A percentile compares a stretch with the other conserved stretches of the same genome.
phyloP scores from a whole-genome alignment of 92 coral and sea anemone species.

The Palythoa heliodiscus region DNA sequence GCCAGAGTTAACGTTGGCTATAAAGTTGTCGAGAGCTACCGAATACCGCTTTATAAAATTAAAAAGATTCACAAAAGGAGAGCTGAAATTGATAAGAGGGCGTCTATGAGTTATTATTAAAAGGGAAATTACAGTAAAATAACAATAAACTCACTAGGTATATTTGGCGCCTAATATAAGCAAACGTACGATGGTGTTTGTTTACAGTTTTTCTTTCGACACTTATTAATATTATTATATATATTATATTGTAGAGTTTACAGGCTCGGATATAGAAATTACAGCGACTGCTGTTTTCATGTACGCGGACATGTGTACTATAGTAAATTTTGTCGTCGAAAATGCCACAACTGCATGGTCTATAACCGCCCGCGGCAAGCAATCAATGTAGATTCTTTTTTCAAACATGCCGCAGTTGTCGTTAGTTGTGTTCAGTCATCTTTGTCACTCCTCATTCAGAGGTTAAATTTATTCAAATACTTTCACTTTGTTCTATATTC shows the following conservation, averaged over 20 bases:
- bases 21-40: background rate
- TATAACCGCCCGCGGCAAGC: conserved; percentile 27
- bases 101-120: background rate
- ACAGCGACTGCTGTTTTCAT: conserved; percentile 1
- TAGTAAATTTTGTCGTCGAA: background rate
- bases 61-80: background rate
- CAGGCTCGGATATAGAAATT: background rate
- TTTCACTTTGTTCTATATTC: background rate
- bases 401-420: background rate
- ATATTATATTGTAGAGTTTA: conserved; percentile 14
- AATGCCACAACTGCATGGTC: background rate
- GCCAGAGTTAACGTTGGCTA: background rate
- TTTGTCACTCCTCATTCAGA: background rate
- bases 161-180: background rate
- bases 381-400: background rate
- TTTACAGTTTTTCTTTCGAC: conserved; percentile 15
- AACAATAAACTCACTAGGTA: background rate
- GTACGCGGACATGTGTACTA: background rate
- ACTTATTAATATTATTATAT: background rate
- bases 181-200: background rate
- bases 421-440: conserved; percentile 3
- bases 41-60: background rate
- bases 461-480: conserved; percentile 1
- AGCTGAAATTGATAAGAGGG: background rate
- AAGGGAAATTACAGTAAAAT: background rate